Evolutionary conservation across 2,797 vertebrate species (phyloP), one percentile per base, ranked within the genome.

Genomic region (Streptopelia turtur): DNA sequence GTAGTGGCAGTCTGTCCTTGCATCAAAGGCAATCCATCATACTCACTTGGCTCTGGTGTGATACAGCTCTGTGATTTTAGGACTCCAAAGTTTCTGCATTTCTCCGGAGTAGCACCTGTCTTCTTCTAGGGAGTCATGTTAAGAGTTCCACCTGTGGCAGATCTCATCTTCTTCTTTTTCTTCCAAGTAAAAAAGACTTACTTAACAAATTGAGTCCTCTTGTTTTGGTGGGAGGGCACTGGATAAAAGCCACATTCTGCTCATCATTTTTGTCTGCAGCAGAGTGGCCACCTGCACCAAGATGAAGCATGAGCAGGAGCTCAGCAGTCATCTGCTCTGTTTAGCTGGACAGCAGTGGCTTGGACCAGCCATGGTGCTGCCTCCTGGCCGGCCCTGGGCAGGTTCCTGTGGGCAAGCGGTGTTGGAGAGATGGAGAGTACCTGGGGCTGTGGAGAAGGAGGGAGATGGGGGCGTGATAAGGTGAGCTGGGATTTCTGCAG

Each of bases 1-100:
- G 10, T 8, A 81, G 59, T 2, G 65, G 74, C 59, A 78, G 37
- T 35, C 31, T 33, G 16, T 68, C 61, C 24, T 21, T 72, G 53
- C 49, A 80, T 65, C 49, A 60, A 80, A 61, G 61, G 41, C 77
- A 81, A 37, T 82, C 57, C 61, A 57, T 91, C 76, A 33, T 25
- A 57, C 7, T 50, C 7, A 1, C 53, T 84, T 6, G 6, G 59
- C 63, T 72, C 15, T 0, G 0, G 13, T 23, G 0, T 0, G 57
- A 35, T 45, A 39, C 2, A 21, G 49, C 57, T 89, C 69, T 64
- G 49, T 80, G 64, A 63, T 78, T 89, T 77, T 33, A 75, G 45
- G 31, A 22, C 56, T 85, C n/a, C 49, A 47, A 76, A 59, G 37
- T 41, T 31, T 66, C 70, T 77, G n/a, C 37, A 31, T 91, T 90